Evolutionary conservation across 2,888 invertebrate species (phyloP).

Genomic region (Ectemnius cavifrons): DNA sequence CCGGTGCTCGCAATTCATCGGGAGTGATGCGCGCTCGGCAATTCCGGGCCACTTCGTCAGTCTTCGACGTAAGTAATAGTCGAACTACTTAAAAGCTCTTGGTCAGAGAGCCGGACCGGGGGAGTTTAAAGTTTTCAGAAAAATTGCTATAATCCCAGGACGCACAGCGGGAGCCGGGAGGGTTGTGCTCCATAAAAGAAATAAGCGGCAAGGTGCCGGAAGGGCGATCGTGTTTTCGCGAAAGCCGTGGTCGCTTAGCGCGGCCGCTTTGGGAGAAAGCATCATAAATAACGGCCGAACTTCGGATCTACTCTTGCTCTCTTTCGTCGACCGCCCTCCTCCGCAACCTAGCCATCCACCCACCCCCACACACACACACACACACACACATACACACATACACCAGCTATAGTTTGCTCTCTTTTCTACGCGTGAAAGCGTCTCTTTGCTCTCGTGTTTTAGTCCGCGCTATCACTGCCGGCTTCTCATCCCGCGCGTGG

Average conservation of each 20-base stretch:
- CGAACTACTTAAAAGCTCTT: too few species aligned
- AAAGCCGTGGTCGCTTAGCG: constrained; percentile 54
- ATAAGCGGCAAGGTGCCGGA: constrained; percentile 43
- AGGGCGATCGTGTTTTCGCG: constrained; percentile 57
- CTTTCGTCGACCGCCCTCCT: constrained; percentile 35
- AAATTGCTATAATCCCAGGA: constrained; percentile 5
- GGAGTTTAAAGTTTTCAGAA: not conserved
- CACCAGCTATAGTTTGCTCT: constrained; percentile 38
- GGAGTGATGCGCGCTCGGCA: too few species aligned
- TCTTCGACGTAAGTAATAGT: too few species aligned
- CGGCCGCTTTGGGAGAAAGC: constrained; percentile 59
- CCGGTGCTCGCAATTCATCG: too few species aligned
- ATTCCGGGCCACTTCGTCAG: too few species aligned
- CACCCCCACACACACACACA: not conserved
- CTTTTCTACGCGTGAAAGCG: constrained; percentile 22
- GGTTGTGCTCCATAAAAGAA: constrained; percentile 22
- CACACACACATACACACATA: too few species aligned
- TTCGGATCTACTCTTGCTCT: constrained; percentile 55
- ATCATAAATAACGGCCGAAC: constrained; percentile 69
- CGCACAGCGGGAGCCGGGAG: not conserved
- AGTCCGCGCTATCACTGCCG: constrained; percentile 46
- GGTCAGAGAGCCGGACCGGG: too few species aligned
- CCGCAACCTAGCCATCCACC: constrained; percentile 14
- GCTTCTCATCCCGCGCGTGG: constrained; percentile 26
- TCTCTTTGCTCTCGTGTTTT: constrained; percentile 35